A percentile compares a stretch with the other conserved stretches of the same genome.
Evolutionary conservation across 1,140 invertebrate species (phyloP).

Genomic region (Eubasilissa regina): DNA sequence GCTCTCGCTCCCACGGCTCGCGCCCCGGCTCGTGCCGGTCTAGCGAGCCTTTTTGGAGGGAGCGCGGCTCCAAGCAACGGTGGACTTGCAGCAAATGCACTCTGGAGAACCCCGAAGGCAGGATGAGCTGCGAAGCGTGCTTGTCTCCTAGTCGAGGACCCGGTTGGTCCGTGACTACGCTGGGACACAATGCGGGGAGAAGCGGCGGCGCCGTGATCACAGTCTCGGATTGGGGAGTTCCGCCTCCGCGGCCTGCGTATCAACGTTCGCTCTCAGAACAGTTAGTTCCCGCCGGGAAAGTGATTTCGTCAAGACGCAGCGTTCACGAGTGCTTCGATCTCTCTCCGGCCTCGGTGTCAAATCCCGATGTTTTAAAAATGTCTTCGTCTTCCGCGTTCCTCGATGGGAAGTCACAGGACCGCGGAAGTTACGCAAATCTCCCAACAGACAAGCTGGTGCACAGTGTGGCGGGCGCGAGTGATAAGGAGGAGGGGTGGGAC

Average conservation of each 20-base stretch:
- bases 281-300: constrained; percentile 68
- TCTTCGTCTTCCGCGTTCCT: constrained; percentile 36
- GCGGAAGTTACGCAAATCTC: constrained; percentile 46
- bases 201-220: constrained; percentile 69
- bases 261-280: constrained; percentile 78
- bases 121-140: constrained; percentile 67
- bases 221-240: constrained; percentile 67
- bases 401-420: constrained; percentile 50
- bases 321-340: constrained; percentile 76
- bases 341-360: constrained; percentile 66
- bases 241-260: constrained; percentile 72
- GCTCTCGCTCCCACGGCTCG: constrained; percentile 69
- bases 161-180: constrained; percentile 68
- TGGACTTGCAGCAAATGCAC: neutral
- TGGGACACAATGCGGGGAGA: constrained; percentile 65
- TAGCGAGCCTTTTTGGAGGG: constrained; percentile 65
- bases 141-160: constrained; percentile 69
- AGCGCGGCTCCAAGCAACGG: constrained; percentile 33
- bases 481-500: constrained; percentile 53
- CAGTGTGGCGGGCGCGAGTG: neutral
- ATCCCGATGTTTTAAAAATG: constrained; percentile 65
- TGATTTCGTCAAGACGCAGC: constrained; percentile 73
- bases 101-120: constrained; percentile 50
- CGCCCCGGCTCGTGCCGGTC: constrained; percentile 60
- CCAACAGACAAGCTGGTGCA: constrained; percentile 24